Base-by-base conservation (phyloP, 2,888 invertebrate species). In the Cephus pygmeus region DNA sequence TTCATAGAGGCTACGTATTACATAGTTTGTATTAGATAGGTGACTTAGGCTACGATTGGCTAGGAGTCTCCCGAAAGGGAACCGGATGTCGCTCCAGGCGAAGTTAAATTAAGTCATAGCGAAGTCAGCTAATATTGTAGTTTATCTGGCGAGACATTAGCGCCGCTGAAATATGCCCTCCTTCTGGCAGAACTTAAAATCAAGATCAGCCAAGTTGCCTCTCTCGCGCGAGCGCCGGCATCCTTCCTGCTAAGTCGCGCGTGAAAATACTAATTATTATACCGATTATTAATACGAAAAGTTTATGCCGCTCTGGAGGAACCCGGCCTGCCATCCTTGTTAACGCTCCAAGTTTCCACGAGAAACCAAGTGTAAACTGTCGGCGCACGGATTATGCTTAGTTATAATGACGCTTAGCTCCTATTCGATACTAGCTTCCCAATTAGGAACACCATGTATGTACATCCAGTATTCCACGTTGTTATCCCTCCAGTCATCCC, bases 181-280 rank as follows among this genome's bases (percentile, higher is more conserved):
- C 86, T 85, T 86, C 86, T 56, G 56, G 81, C 75, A 82, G 80
- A 90, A 91, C 90, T 91, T 91, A 91, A 91, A 90, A 91, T 91
- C 91, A 91, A 91, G 91, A 91, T 91, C 86, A 85, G 81, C 83
- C 80, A 85, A 87, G 86, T 85, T 87, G 82, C 81, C 76, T 75
- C 73, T 79, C 78, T 78, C 80, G 75, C 76, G 73, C 75, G 68
- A 76, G 78, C 81, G 79, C 79, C 78, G 81, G 82, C 84, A 85
- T 87, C 89, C 89, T 91, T 90, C 90, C 90, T 91, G 91, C 87
- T 89, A 90, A 91, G 90, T 91, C 90, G 91, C 88, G 88, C 90
- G 89, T 91, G 91, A 91, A 91, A 91, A 91, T 91, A 90, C 90
- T 91, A 91, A 91, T 91, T 91, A 91, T 91, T 91, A 90, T 88